Conservation (phyloP, 2,888 invertebrate genomes). For the Heteropelma amictum region DNA sequence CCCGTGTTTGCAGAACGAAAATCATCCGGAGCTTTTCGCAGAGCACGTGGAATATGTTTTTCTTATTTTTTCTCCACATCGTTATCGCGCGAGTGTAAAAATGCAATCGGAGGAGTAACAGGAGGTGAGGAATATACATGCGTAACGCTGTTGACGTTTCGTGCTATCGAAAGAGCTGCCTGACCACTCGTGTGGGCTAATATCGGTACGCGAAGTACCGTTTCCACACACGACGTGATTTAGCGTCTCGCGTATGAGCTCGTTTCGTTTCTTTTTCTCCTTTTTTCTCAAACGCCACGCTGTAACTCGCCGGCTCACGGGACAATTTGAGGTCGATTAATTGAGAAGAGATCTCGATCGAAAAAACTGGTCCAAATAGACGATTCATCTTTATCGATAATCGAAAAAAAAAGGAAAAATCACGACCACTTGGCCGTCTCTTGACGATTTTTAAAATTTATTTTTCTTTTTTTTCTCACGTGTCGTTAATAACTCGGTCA, state of each 20-base stretch:
- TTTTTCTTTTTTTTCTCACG: constrained; percentile 7
- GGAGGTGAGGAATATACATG: not conserved
- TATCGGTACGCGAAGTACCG: constrained; percentile 55
- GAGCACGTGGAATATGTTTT: too few relatives aligned
- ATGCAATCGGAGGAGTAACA: not conserved
- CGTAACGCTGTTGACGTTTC: constrained; percentile 4
- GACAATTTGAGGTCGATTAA: constrained; percentile 46
- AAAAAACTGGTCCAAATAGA: constrained; percentile 12
- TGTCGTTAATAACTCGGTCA: constrained; percentile 47
- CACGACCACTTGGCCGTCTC: too few relatives aligned
- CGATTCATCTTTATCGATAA: constrained; percentile 39
- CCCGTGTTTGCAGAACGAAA: too few relatives aligned
- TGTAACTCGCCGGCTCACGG: constrained; percentile 44
- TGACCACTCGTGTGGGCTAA: constrained; percentile 53
- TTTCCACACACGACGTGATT: constrained; percentile 48
- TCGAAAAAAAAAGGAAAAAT: constrained; percentile 22
- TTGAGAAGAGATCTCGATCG: constrained; percentile 21
- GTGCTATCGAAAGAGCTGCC: constrained; percentile 52
- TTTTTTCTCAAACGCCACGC: constrained; percentile 1
- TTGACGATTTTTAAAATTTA: not conserved
- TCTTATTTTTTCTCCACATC: too few relatives aligned
- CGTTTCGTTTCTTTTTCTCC: not conserved
- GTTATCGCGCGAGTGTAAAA: too few relatives aligned
- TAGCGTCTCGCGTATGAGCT: constrained; percentile 27
- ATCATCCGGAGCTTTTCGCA: too few relatives aligned